Conservation (phyloP, 2,888 invertebrate species). For the Lithosia quadra region DNA sequence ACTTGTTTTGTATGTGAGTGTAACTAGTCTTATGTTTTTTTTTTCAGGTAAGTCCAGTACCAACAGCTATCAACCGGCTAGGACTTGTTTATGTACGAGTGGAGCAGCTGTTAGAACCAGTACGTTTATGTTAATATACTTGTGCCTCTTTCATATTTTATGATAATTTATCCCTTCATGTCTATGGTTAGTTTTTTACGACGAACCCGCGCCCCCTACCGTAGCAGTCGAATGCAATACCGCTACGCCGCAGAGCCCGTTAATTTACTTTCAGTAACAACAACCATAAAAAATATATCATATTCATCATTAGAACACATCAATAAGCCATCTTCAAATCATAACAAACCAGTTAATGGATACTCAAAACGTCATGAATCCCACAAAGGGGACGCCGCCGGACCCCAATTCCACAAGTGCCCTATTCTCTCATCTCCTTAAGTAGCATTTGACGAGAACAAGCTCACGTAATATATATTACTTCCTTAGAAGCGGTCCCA, state of each 20-base stretch:
- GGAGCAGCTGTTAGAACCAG: slow-evolving; percentile 48
- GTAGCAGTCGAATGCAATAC: too few relatives aligned
- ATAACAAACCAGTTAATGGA: background rate
- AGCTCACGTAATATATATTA: slow-evolving; percentile 30
- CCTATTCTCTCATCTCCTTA: background rate
- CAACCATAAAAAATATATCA: background rate
- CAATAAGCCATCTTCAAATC: background rate
- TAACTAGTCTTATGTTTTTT: slow-evolving; percentile 54
- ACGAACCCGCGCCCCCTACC: too few relatives aligned
- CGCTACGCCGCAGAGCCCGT: too few relatives aligned
- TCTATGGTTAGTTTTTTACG: slow-evolving; percentile 25
- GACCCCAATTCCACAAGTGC: background rate
- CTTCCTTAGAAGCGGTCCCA: slow-evolving; percentile 34
- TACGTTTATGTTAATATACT: slow-evolving; percentile 44
- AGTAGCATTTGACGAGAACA: slow-evolving; percentile 31
- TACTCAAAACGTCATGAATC: background rate
- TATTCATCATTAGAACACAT: background rate
- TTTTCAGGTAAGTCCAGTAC: slow-evolving; percentile 62
- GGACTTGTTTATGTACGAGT: slow-evolving; percentile 43
- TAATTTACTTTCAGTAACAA: too few relatives aligned
- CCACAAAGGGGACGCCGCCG: slow-evolving; percentile 2
- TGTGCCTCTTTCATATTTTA: slow-evolving; percentile 43
- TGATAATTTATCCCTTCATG: slow-evolving; percentile 38
- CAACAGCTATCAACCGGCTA: slow-evolving; percentile 33
- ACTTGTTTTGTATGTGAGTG: slow-evolving; percentile 22